Percentiles rank a stretch among this genome's conserved stretches.
Evolutionary conservation across 2,113 vertebrate species (phyloP).

Genomic region (Australoheros scitulus): DNA sequence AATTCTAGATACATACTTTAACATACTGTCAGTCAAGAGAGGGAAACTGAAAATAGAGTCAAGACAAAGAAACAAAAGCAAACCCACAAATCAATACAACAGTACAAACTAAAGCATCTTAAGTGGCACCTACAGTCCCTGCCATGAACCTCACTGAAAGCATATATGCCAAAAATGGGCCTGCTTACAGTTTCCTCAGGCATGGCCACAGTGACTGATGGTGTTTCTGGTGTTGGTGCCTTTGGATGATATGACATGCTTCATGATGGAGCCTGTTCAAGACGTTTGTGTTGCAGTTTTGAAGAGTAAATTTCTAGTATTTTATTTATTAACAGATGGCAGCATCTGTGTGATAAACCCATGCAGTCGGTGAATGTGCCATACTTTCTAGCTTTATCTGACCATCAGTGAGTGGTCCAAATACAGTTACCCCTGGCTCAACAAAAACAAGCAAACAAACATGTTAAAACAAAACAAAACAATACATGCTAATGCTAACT

Average conservation of each 20-base stretch:
- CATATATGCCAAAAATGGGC: neutral
- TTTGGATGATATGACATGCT: neutral
- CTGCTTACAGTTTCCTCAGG: neutral
- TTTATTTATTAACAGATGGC: no score
- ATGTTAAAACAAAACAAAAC: neutral
- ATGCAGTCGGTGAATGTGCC: no score
- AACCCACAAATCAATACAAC: neutral
- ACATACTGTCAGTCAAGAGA: neutral
- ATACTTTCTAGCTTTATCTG: neutral
- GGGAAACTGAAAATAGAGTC: neutral
- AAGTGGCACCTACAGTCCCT: neutral
- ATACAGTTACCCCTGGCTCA: no score
- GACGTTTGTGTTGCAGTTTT: no score
- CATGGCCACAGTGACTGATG: neutral
- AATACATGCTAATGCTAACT: neutral
- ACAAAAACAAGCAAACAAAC: no score
- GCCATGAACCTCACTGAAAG: neutral
- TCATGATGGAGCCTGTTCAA: neutral
- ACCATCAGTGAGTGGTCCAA: neutral
- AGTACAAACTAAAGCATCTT: neutral
- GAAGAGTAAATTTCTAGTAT: no score
- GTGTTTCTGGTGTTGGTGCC: neutral
- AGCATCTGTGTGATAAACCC: no score
- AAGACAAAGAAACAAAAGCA: neutral
- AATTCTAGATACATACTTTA: neutral